Evolutionary conservation across 2,113 vertebrate genomes (phyloP).

Genomic region (Leucopternis melanops): DNA sequence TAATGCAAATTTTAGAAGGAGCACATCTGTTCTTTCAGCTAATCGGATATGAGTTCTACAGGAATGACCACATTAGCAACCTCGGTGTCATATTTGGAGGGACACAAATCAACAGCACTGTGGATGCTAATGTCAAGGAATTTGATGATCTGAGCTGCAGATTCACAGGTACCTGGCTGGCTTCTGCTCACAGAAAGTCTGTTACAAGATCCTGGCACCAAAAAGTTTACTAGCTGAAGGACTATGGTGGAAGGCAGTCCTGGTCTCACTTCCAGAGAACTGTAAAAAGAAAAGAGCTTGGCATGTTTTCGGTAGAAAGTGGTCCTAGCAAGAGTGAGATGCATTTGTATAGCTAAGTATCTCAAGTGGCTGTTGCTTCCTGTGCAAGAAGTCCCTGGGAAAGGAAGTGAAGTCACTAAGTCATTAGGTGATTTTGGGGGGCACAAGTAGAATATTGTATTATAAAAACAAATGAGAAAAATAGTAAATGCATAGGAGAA

Average conservation of each 20-base stretch:
- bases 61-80: conserved; percentile 25
- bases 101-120: neutral
- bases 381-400: neutral
- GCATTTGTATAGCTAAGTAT: neutral
- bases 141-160: neutral
- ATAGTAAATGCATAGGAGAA: neutral
- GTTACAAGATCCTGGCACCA: neutral
- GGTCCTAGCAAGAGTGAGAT: neutral
- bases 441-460: neutral
- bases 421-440: neutral
- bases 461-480: neutral
- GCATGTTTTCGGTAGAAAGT: neutral
- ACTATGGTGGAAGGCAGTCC: neutral
- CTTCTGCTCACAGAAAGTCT: neutral
- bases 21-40: conserved; percentile 44
- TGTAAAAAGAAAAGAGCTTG: neutral
- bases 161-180: neutral
- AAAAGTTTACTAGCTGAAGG: neutral
- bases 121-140: neutral
- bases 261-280: neutral
- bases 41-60: neutral
- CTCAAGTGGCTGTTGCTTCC: neutral
- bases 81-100: neutral
- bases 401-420: neutral
- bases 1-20: conserved; percentile 47